phyloP scores from a whole-genome alignment of 2,888 invertebrate species.

The Calameuta pallipes region DNA sequence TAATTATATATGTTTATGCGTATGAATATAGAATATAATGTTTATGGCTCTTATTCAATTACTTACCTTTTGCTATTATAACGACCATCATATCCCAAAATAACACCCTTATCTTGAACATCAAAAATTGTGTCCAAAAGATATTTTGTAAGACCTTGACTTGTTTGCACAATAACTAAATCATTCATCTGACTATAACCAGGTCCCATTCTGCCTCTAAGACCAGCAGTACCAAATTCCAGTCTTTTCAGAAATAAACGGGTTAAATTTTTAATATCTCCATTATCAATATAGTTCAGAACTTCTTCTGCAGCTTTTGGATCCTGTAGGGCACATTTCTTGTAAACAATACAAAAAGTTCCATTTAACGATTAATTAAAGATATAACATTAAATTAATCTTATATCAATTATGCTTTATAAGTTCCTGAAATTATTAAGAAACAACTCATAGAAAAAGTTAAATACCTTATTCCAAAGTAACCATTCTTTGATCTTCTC shows the following conservation, averaged over 20 bases:
- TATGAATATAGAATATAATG: constrained; percentile 13
- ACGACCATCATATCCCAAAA: constrained; percentile 93
- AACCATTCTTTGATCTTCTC: constrained; percentile 79
- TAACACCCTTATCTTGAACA: constrained; percentile 76
- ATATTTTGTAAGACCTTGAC: constrained; percentile 88
- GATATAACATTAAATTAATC: not conserved
- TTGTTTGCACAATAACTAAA: constrained; percentile 93
- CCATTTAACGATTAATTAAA: not conserved
- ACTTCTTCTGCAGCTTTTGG: constrained; percentile 75
- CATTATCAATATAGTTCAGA: constrained; percentile 68
- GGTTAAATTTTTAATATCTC: constrained; percentile 72
- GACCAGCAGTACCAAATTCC: constrained; percentile 92
- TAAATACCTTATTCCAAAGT: constrained; percentile 76
- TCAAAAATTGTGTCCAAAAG: constrained; percentile 72
- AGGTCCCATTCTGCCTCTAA: constrained; percentile 92
- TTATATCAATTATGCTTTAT: not conserved
- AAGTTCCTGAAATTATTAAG: not conserved
- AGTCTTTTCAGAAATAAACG: constrained; percentile 78
- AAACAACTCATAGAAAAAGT: constrained; percentile 18
- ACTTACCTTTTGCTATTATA: constrained; percentile 87
- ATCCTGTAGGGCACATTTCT: constrained; percentile 68
- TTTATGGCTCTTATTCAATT: constrained; percentile 8
- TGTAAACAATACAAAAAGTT: no score
- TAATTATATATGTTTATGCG: not conserved
- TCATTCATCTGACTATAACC: constrained; percentile 97